Evolutionary conservation across 2,888 invertebrate species (phyloP), one percentile per base, ranked within the genome.

Genomic region (Pristionchus mayeri): DNA sequence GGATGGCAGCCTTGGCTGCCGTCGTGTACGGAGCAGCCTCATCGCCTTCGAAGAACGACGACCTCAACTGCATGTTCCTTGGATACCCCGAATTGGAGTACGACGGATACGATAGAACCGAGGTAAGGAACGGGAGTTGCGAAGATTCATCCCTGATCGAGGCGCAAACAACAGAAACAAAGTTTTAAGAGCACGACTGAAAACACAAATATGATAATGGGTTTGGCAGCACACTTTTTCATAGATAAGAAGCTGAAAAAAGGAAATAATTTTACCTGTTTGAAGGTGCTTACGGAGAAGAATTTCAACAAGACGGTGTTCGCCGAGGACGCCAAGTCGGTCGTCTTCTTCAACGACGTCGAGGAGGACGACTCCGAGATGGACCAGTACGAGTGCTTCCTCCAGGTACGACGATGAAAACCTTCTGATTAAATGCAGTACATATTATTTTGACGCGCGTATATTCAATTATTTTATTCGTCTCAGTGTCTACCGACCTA

Each of bases 1-100:
- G 76, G 76, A 57, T 84, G 40, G 78, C 78, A 34, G 76, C 78
- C 40, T 18, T 84, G 27, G 60, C 48, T 21, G 84, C 78, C 60
- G 78, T 78, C 48, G 76, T 30, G 57, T 30, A 6, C 9, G 60
- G 48, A 2, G 76, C 76, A 4, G 37, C 63, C 11, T 11, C 76
- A 34, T 18, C 82, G 27, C 27, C 82, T 48, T 24, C 40, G 54
- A 90, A 89, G 67, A 87, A 87, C 60, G 89, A 89, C 75, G 90
- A 90, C 40, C 86, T 90, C 84, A 89, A 92, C 44, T 93, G 93
- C 88, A 93, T 93, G 93, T 93, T 93, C 87, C 88, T 93, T 60
- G 93, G 93, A 60, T 93, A 92, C 81, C 93, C 93, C 48, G 92
- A 92, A 63, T 86, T 93, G n/a, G 92, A 93, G 83, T 93, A 92